These are phyloP conservation scores for Limnephilus lunatus DNA, from an alignment of 2,888 invertebrate genomes.

Conservation along the genomic window DNA sequence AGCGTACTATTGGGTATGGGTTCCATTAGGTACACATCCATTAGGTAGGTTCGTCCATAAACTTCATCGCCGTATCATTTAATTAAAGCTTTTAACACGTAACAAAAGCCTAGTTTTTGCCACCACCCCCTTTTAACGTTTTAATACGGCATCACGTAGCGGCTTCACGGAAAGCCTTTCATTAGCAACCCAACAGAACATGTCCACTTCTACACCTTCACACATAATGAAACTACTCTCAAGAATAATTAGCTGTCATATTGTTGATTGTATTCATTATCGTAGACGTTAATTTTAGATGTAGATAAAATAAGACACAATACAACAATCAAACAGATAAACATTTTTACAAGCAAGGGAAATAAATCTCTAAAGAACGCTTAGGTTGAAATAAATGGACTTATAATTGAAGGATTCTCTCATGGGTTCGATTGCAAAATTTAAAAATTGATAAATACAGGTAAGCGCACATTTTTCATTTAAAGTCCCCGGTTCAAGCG, in stretches of 20 bases:
- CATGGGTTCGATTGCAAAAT: background rate
- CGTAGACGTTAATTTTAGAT: background rate
- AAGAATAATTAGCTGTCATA: background rate
- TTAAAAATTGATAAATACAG: background rate
- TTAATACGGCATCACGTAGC: background rate
- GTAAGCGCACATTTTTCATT: background rate
- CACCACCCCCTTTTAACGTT: background rate
- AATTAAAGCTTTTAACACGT: background rate
- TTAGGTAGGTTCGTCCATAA: conserved; percentile 10
- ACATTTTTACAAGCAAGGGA: background rate
- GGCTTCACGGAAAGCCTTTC: background rate
- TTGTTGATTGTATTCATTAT: background rate
- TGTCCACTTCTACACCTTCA: background rate
- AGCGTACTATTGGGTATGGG: background rate
- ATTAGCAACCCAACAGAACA: background rate
- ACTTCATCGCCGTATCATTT: background rate
- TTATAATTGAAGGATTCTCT: background rate
- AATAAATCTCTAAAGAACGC: background rate
- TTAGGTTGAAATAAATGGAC: background rate
- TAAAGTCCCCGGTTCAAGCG: background rate
- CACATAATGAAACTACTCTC: background rate
- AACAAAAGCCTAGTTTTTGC: conserved; percentile 2
- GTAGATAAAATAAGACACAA: background rate
- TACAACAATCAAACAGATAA: background rate
- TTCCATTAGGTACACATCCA: background rate